Base-by-base conservation (phyloP, 2,113 vertebrate genomes). In the Fulmarus glacialis region DNA sequence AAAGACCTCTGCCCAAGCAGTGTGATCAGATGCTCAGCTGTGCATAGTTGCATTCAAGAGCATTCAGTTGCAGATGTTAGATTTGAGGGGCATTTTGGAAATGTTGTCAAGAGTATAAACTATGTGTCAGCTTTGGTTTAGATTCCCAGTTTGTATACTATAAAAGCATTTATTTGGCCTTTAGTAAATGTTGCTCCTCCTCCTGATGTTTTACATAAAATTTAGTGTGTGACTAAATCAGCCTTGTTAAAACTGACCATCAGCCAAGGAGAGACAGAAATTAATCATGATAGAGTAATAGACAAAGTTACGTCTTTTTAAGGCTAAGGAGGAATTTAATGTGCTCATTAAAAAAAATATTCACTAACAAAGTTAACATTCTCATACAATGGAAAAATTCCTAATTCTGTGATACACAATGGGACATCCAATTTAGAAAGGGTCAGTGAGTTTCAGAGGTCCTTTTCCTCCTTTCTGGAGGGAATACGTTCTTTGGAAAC, bases 381-480 rank as follows among this genome's bases (percentile, higher is more conserved):
- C 83, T 80, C 22, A 53, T 82, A 94, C 78, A 95, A 94, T 77
- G 70, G 81, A 91, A 89, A 93, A 96, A 96, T 55, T 90, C 78
- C 67, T 70, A 80, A 92, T 96, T 95, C 89, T 29, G 8, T 71
- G 32, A 36, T 80, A 23, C 52, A 93, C 91, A 93, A 82, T 90
- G 45, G 75, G 66, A n/a, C 53, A 60, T 60, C 87, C 81, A 89
- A 97, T 97, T 97, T 97, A 88, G 78, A 94, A 97, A 87, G 95
- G 97, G 97, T 97, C 96, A 97, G 66, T 96, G 94, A 96, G 74
- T 89, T 97, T 96, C 94, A 96, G 93, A 94, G 84, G 93, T 95
- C 66, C 67, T n/a, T 93, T 94, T 96, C 78, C 87, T 95, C 58
- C 42, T 85, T 96, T 95, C 78, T 95, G 50, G 66, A 85, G 62